phyloP scores from a whole-genome alignment of 2,888 invertebrate genomes.

The Ametastegia equiseti region DNA sequence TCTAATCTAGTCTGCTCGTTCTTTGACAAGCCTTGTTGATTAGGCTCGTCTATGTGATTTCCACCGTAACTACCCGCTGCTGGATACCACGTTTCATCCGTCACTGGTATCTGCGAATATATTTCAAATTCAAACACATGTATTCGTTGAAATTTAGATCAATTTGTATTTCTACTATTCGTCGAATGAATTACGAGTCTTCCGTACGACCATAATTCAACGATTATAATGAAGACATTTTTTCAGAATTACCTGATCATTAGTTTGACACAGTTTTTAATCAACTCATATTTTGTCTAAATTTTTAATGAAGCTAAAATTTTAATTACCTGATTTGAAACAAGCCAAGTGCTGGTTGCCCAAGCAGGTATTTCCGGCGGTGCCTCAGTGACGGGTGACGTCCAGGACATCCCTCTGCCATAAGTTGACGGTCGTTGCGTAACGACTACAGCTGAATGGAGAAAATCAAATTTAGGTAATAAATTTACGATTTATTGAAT shows the following conservation, averaged over 20 bases:
- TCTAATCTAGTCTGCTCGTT: constrained; percentile 58
- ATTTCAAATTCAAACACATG: neutral
- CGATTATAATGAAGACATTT: neutral
- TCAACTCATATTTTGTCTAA: neutral
- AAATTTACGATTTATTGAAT: neutral
- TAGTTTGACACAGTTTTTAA: neutral
- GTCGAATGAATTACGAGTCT: neutral
- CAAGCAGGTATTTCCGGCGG: constrained; percentile 67
- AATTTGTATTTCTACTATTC: neutral
- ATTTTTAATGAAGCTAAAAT: neutral
- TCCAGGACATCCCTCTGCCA: constrained; percentile 78
- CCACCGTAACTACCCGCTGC: constrained; percentile 77
- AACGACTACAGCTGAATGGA: constrained; percentile 59
- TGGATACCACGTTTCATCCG: constrained; percentile 76
- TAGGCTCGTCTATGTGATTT: constrained; percentile 79
- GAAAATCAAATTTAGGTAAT: neutral
- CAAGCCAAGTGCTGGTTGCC: constrained; percentile 68
- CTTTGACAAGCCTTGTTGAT: constrained; percentile 77
- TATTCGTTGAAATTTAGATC: neutral
- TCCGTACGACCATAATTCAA: neutral
- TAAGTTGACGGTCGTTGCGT: constrained; percentile 75
- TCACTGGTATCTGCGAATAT: constrained; percentile 62
- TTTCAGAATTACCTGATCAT: neutral
- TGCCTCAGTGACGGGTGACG: constrained; percentile 60
- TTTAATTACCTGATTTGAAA: constrained; percentile 62